A percentile compares a stretch with the other conserved stretches of the same genome.
These are phyloP conservation scores for Hypercompe scribonia DNA, from an alignment of 2,888 invertebrate species.

Conservation along the genomic window DNA sequence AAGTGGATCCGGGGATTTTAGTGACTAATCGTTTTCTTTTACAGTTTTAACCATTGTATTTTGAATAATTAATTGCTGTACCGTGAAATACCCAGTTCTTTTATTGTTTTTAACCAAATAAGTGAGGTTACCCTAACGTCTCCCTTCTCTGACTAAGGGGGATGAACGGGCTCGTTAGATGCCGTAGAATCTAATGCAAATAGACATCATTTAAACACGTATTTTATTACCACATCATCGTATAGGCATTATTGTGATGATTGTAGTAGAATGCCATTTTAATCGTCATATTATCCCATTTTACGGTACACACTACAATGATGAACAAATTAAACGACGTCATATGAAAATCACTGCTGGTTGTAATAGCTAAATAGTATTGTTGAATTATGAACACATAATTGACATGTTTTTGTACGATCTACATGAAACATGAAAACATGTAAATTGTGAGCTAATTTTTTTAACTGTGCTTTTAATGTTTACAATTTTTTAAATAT, in stretches of 20 bases:
- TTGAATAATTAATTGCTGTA: no score
- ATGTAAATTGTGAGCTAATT: constrained; percentile 23
- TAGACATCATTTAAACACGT: not conserved
- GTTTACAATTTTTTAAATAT: not conserved
- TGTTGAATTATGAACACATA: constrained; percentile 26
- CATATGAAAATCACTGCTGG: constrained; percentile 38
- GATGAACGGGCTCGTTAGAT: not conserved
- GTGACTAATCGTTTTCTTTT: not conserved
- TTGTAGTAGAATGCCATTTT: constrained; percentile 52
- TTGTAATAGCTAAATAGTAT: constrained; percentile 30
- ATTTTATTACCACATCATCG: constrained; percentile 23
- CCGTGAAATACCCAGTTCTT: no score
- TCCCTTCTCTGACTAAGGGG: no score
- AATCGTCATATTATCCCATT: constrained; percentile 52
- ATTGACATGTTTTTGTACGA: constrained; percentile 11
- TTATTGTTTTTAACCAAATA: no score
- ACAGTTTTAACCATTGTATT: not conserved
- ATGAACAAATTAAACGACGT: constrained; percentile 48
- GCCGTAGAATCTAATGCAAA: not conserved
- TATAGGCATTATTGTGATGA: constrained; percentile 23
- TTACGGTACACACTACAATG: constrained; percentile 24
- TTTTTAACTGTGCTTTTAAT: not conserved
- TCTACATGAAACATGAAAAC: constrained; percentile 31
- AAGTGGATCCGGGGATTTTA: not conserved
- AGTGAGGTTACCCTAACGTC: no score